These are phyloP conservation scores for Axea sp. DNA, from an alignment of 2,888 invertebrate genomes.

Conservation along the genomic window DNA sequence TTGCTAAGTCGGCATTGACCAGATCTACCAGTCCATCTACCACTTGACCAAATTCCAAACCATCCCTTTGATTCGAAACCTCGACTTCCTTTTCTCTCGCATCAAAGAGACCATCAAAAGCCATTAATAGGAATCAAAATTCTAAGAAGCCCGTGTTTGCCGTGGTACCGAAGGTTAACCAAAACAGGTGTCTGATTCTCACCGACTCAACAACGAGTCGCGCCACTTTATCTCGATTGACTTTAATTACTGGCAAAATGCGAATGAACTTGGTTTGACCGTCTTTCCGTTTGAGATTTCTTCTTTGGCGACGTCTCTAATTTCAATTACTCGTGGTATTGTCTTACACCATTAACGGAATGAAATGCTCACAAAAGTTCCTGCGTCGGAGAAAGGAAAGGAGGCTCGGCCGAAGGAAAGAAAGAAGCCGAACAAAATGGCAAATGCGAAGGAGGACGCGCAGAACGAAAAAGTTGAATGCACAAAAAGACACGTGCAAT, in stretches of 20 bases:
- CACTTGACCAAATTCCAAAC: too few relatives aligned
- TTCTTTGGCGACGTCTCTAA: constrained; percentile 4
- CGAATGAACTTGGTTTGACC: constrained; percentile 1
- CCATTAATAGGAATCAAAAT: constrained; percentile 1
- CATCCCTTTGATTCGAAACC: constrained; percentile 2
- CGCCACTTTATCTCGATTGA: neutral
- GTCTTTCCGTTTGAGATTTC: too few relatives aligned
- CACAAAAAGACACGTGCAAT: constrained; percentile 43
- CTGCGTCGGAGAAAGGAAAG: neutral
- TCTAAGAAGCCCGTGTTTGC: neutral
- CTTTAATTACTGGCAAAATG: constrained; percentile 14
- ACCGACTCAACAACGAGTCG: neutral
- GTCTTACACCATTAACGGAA: constrained; percentile 18
- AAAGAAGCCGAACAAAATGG: neutral
- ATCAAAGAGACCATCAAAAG: neutral
- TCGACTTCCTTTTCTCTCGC: constrained; percentile 1
- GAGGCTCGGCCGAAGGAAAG: neutral
- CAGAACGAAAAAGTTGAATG: constrained; percentile 25
- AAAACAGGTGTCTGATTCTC: constrained; percentile 1
- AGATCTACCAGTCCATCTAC: too few relatives aligned
- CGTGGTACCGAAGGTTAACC: constrained; percentile 1
- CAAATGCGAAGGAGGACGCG: too few relatives aligned
- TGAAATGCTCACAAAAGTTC: constrained; percentile 6
- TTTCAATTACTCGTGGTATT: constrained; percentile 17
- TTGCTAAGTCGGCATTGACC: too few relatives aligned